Base-by-base conservation (phyloP, 2,797 vertebrate species). In the Typhlichthys eigenmanni region DNA sequence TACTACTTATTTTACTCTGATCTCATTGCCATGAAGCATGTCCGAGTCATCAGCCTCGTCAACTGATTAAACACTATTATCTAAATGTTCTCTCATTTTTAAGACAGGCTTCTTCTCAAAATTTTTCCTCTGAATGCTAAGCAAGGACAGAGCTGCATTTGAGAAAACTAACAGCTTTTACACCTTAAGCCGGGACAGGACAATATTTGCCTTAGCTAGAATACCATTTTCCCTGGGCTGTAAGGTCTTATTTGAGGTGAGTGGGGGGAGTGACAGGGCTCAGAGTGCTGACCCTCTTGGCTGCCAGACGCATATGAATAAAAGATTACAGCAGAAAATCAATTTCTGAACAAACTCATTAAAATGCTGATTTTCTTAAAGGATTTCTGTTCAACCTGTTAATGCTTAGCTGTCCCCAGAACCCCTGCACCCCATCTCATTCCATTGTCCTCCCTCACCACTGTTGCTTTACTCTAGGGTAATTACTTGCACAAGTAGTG, bases 191-290 rank as follows among this genome's bases (percentile, higher is more conserved):
- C 91, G 80, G 89, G 93, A 88, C 92, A 88, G 91, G 94, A 95
- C 95, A 98, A 96, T 98, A 96, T 99, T 99, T 97, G 95, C 96
- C 93, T 95, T 97, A 85, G 90, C 94, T 96, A 97, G 95, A 98
- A 97, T 98, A 96, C 94, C 94, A 97, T 98, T 98, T 95, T 96
- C 94, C 94, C 94, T 92, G 3, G 89, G 95, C 95, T 95, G 94
- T 92, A 92, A 92, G 94, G 89, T 90, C 91, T 93, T 92, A 92
- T 94, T 95, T 93, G 94, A 94, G 90, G 93, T 92, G 29, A 4
- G 90, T 85, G 85, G 88, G 92, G 93, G 92, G 91, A 92, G 92
- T 92, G 71, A 88, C 93, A 92, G 91, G 88, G 88, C 83, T 90
- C 92, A 93, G 91, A 91, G 89, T 87, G 88, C 88, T 92, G 91